Evolutionary conservation across 2,113 vertebrate species (phyloP).

Genomic region (Callionymus lyra): DNA sequence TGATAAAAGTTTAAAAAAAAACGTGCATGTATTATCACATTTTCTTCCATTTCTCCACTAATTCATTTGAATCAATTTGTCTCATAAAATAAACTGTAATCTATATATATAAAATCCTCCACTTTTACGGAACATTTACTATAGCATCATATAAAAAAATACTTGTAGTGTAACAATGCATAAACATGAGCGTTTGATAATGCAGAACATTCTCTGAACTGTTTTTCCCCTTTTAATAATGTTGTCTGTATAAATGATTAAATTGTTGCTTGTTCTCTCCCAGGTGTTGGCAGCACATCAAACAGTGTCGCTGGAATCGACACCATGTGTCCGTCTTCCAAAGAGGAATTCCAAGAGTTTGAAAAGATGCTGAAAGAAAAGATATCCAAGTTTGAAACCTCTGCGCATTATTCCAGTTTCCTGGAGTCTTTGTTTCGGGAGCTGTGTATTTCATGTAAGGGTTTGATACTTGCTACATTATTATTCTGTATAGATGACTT

Average conservation of each 20-base stretch:
- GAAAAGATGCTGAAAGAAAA: slow-evolving; percentile 92
- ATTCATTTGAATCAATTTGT: too few relatives aligned
- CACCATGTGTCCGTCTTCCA: slow-evolving; percentile 88
- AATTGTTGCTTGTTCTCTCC: background rate
- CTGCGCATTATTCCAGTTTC: slow-evolving; percentile 84
- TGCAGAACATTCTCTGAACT: too few relatives aligned
- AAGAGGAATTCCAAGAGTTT: slow-evolving; percentile 97
- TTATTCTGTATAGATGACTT: background rate
- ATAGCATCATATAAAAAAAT: too few relatives aligned
- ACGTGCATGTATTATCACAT: too few relatives aligned
- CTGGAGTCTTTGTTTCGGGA: slow-evolving; percentile 91
- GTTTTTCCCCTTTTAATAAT: too few relatives aligned
- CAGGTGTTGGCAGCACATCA: slow-evolving; percentile 66
- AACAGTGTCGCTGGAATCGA: slow-evolving; percentile 84
- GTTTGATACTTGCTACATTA: background rate
- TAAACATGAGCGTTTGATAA: too few relatives aligned
- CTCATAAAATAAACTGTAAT: too few relatives aligned
- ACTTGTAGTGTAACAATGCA: too few relatives aligned
- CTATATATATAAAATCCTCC: too few relatives aligned
- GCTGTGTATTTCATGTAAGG: slow-evolving; percentile 92
- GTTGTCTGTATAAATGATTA: background rate
- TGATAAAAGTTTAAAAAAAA: too few relatives aligned
- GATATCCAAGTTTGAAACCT: slow-evolving; percentile 88
- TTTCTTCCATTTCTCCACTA: too few relatives aligned
- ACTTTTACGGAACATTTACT: too few relatives aligned